Percentiles rank a stretch among this genome's conserved stretches.
Evolutionary conservation across 2,888 invertebrate species (phyloP).

Genomic region (Cataglyphis altisquamis): DNA sequence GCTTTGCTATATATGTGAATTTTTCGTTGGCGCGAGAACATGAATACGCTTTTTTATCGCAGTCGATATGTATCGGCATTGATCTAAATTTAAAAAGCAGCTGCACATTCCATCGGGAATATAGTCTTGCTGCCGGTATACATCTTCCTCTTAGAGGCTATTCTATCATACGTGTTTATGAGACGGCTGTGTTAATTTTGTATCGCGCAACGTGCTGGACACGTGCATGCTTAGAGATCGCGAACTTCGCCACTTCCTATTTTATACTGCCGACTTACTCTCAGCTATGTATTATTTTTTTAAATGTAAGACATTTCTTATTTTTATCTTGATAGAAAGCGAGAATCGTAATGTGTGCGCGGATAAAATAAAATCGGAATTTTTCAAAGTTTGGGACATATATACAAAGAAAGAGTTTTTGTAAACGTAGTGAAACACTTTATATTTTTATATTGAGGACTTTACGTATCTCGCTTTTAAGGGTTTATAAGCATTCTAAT

Average conservation of each 20-base stretch:
- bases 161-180: neutral
- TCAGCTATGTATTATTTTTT: conserved; percentile 11
- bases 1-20: neutral
- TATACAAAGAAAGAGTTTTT: neutral
- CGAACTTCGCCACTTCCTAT: neutral
- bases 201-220: conserved; percentile 33
- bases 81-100: conserved; percentile 26
- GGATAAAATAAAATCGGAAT: neutral
- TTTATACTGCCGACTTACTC: neutral
- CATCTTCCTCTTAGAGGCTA: neutral
- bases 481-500: neutral
- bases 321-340: neutral
- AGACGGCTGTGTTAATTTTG: conserved; percentile 42
- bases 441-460: neutral
- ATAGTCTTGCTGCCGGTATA: conserved; percentile 3
- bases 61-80: neutral
- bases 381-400: neutral
- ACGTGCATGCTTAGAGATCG: conserved; percentile 1
- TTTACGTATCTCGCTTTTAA: neutral
- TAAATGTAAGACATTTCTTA: neutral
- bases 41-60: neutral
- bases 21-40: neutral
- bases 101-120: conserved; percentile 8
- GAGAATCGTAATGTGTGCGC: neutral
- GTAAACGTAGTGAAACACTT: neutral